Evolutionary conservation across 2,113 vertebrate species (phyloP).

Genomic region (Python bivittatus): DNA sequence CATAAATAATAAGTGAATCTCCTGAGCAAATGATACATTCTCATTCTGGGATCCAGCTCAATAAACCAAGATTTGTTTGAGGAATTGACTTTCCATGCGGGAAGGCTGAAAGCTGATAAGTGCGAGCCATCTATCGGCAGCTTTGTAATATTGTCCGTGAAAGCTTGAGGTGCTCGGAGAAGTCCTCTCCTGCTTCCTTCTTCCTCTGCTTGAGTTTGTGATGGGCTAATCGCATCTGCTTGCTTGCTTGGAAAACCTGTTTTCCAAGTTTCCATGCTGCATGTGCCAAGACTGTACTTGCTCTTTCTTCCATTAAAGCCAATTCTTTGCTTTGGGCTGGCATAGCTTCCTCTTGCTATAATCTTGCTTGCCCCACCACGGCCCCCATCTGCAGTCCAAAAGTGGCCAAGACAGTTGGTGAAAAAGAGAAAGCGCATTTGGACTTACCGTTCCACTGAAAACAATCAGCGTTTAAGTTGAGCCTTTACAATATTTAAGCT

Average conservation of each 20-base stretch:
- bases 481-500: not conserved
- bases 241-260: not conserved
- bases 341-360: not conserved
- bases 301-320: not conserved
- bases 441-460: not conserved
- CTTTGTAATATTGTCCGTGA: not conserved
- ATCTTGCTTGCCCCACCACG: not conserved
- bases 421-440: not conserved
- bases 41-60: slow-evolving; percentile 25
- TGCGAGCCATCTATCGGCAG: slow-evolving; percentile 38
- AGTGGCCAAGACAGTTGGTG: not conserved
- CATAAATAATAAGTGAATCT: slow-evolving; percentile 27
- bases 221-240: not conserved
- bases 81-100: not conserved
- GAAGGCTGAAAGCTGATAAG: slow-evolving; percentile 14
- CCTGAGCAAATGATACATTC: slow-evolving; percentile 9
- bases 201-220: slow-evolving; percentile 3
- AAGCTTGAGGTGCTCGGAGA: not conserved
- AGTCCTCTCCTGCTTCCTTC: not conserved
- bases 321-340: not conserved
- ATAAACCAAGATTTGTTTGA: slow-evolving; percentile 1
- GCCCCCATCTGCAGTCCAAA: not conserved
- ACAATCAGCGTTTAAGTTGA: not conserved
- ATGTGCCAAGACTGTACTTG: not conserved
- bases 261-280: not conserved